Evolutionary conservation across 2,888 invertebrate species (phyloP), one percentile per base, ranked within the genome.

Genomic region (Brachyptera putata): DNA sequence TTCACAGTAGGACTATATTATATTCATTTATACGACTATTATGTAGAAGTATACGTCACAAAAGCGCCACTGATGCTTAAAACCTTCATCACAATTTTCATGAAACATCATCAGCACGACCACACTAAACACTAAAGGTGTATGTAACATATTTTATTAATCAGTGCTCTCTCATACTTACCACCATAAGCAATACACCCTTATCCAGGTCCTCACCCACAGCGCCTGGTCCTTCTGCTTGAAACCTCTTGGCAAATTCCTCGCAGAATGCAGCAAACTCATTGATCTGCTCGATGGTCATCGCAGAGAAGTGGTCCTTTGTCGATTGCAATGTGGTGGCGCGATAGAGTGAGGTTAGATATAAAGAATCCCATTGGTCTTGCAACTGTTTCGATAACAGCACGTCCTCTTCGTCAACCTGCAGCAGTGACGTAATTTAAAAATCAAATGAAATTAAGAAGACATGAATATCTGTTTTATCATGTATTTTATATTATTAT

Each of bases 261-360:
- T 79, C 78, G 57, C 85, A 79, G 36, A 79, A 75, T 13, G 65
- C 74, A 36, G 81, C 74, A 74, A 90, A 91, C 22, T 81, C 80
- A 0, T 79, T 76, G 62, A 94, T 92, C 73, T 93, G 87, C 0
- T 80, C 77, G 56, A 85, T 80, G 34, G 91, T 94, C 69, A 93
- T 79, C 69, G 87, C 84, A 9, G 90, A 89, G 75, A 94, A 95
- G 69, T 89, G 86, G 58, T 87, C 87, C 71, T 92, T 94, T n/a
- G 91, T 91, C 58, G 86, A 83, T 69, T 88, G 86, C 36, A 91
- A 73, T 1, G 85, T 85, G 62, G 82, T 81, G 11, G 81, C 81
- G 58, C 89, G 79, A 73, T 84, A 88, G 4, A 90, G 71, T 0
- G 87, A 84, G 0, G 84, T 83, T 57, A 85, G 79, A 68, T 85